Evolutionary conservation across 2,113 vertebrate species (phyloP).

Genomic region (Chaenogobius annularis): DNA sequence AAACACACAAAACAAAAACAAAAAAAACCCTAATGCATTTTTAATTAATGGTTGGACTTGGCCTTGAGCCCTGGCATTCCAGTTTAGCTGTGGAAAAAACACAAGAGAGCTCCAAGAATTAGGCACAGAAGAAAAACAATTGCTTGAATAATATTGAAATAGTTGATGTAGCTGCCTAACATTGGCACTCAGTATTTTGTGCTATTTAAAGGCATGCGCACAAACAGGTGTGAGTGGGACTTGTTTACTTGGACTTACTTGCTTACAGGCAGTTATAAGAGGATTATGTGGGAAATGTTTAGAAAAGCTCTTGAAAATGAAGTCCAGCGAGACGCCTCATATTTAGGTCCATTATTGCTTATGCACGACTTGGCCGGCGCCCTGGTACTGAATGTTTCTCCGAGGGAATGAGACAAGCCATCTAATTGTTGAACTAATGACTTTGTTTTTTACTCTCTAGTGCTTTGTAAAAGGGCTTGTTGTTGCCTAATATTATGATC

Average conservation of each 20-base stretch:
- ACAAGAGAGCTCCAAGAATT: slow-evolving; percentile 19
- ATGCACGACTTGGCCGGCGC: slow-evolving; percentile 22
- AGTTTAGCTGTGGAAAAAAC: slow-evolving; percentile 3
- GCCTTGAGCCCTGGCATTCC: slow-evolving; percentile 3
- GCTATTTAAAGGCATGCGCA: slow-evolving; percentile 32
- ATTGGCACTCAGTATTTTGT: slow-evolving; percentile 38
- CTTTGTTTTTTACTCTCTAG: slow-evolving; percentile 22
- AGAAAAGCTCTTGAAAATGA: slow-evolving; percentile 29
- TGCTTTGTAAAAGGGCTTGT: background rate
- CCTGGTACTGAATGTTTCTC: slow-evolving; percentile 19
- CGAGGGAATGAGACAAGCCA: slow-evolving; percentile 14
- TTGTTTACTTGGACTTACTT: slow-evolving; percentile 39
- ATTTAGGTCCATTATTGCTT: slow-evolving; percentile 14
- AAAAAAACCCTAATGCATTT: background rate
- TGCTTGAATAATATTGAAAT: slow-evolving; percentile 14
- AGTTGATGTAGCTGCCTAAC: slow-evolving; percentile 44
- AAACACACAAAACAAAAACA: too few species aligned
- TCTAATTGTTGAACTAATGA: slow-evolving; percentile 46
- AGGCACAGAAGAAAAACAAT: slow-evolving; percentile 19
- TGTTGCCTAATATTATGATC: background rate
- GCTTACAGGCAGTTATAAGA: slow-evolving; percentile 13
- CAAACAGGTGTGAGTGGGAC: slow-evolving; percentile 9
- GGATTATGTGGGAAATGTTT: slow-evolving; percentile 31
- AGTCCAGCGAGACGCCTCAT: slow-evolving; percentile 18
- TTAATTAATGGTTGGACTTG: slow-evolving; percentile 3